Conservation (phyloP, 2,797 vertebrate genomes). For the Chromobotia macracanthus region DNA sequence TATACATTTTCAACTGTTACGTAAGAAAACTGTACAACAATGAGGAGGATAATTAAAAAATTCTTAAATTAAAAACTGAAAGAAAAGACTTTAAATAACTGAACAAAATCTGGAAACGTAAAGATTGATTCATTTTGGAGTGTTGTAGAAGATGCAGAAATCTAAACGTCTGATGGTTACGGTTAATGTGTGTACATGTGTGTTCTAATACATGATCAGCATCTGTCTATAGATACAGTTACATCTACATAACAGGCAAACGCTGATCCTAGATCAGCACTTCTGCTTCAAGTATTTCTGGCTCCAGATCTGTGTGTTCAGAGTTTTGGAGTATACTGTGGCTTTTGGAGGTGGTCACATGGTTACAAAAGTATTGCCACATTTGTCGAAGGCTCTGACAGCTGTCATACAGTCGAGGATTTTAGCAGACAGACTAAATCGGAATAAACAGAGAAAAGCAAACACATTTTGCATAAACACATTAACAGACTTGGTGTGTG, state of each 20-base stretch:
- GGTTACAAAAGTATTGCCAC: not conserved
- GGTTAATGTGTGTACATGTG: not conserved
- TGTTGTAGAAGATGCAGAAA: not conserved
- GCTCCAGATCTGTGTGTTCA: not conserved
- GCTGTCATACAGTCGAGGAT: not conserved
- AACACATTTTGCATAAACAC: slow-evolving; percentile 11
- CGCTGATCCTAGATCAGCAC: not conserved
- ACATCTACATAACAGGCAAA: not conserved
- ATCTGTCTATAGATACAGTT: not conserved
- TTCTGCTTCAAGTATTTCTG: not conserved
- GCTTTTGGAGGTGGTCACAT: not conserved
- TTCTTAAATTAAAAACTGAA: slow-evolving; percentile 42
- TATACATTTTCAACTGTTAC: slow-evolving; percentile 38
- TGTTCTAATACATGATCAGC: not conserved
- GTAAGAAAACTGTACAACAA: slow-evolving; percentile 53
- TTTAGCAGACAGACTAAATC: not conserved
- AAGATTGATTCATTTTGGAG: not conserved
- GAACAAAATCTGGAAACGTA: not conserved
- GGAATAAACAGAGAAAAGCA: not conserved
- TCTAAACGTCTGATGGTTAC: not conserved
- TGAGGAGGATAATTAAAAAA: slow-evolving; percentile 15
- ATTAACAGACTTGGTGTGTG: slow-evolving; percentile 36
- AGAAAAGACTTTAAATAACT: slow-evolving; percentile 29
- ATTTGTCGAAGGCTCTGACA: not conserved
- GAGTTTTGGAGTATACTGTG: not conserved